Evolutionary conservation across 2,797 vertebrate species (phyloP).

Genomic region (Anolis apletophallus): DNA sequence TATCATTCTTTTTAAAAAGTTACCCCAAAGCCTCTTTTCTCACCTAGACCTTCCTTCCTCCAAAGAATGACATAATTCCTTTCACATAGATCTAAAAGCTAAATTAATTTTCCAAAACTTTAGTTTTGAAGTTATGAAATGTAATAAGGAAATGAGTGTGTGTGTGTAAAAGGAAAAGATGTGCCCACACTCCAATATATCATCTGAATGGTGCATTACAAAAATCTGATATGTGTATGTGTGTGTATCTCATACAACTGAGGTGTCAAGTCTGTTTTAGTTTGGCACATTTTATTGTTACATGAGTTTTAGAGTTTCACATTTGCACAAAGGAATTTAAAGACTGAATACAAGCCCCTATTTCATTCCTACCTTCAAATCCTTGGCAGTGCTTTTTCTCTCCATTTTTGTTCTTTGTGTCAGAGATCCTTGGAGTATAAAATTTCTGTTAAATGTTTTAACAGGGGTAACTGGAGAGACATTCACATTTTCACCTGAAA

Average conservation of each 20-base stretch:
- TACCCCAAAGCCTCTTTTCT: neutral
- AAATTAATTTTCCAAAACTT: neutral
- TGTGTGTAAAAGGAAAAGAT: too few relatives aligned
- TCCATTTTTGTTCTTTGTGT: conserved; percentile 73
- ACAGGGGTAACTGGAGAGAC: conserved; percentile 63
- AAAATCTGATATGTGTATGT: neutral
- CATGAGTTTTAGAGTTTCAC: neutral
- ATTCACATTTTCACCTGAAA: conserved; percentile 77
- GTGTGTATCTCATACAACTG: neutral
- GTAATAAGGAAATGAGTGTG: neutral
- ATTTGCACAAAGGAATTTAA: neutral
- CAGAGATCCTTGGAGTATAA: conserved; percentile 79
- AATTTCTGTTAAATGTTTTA: conserved; percentile 79
- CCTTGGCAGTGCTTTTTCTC: conserved; percentile 73
- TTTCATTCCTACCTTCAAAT: conserved; percentile 72
- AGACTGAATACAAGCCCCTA: neutral
- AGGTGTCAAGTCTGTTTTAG: neutral
- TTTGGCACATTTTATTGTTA: neutral
- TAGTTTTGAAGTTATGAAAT: neutral
- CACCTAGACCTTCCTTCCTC: neutral
- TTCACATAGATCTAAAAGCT: neutral
- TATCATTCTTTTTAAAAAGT: neutral
- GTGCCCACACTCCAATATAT: too few relatives aligned
- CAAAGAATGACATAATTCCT: neutral
- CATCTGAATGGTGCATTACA: neutral